Percentiles rank a stretch among this genome's conserved stretches.
These are phyloP conservation scores for Pelochelys cantorii DNA, from an alignment of 2,797 vertebrate genomes.

Conservation along the genomic window DNA sequence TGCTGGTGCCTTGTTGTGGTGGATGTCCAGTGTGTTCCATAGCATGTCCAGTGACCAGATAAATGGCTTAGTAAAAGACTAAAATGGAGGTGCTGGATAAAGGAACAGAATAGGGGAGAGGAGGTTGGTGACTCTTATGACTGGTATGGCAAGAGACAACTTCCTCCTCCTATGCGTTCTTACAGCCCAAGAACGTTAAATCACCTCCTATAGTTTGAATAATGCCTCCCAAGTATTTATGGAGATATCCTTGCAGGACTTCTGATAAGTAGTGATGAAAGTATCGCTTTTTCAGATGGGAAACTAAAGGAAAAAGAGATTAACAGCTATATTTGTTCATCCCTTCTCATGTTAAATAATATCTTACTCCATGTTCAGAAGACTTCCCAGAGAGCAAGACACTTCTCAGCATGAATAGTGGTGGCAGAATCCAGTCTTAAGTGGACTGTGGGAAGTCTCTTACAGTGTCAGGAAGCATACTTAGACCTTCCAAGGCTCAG, in stretches of 20 bases:
- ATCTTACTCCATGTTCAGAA: not conserved
- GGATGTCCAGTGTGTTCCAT: no score
- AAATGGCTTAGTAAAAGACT: no score
- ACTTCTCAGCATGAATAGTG: not conserved
- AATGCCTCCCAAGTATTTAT: not conserved
- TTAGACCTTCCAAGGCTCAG: not conserved
- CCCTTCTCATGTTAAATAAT: not conserved
- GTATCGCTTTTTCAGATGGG: not conserved
- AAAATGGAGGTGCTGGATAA: no score
- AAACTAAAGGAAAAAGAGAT: constrained; percentile 7
- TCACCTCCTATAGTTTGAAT: no score
- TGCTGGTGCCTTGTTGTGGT: no score
- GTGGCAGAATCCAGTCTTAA: constrained; percentile 1
- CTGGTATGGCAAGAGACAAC: no score
- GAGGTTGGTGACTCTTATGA: no score
- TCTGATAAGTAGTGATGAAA: not conserved
- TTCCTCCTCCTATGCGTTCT: no score
- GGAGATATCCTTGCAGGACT: not conserved
- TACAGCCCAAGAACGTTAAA: no score
- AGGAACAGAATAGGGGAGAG: no score
- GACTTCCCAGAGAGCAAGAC: not conserved
- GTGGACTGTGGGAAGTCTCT: not conserved
- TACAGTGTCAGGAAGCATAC: not conserved
- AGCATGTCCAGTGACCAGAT: no score
- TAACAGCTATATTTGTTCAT: not conserved